Conservation (phyloP, 2,797 vertebrate genomes). For the Gouania willdenowi region DNA sequence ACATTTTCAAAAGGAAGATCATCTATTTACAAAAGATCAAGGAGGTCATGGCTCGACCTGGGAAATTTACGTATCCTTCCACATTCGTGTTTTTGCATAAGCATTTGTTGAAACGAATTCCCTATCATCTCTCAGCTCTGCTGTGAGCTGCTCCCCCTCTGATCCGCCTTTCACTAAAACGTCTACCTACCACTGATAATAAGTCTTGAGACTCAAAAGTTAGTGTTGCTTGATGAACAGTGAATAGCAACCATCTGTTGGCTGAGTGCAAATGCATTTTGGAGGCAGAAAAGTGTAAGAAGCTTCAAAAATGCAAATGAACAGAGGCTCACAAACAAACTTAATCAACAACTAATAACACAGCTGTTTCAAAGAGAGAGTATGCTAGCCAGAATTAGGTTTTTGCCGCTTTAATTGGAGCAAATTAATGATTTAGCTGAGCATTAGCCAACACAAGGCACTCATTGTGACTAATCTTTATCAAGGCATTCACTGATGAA, state of each 20-base stretch:
- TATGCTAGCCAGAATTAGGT: constrained; percentile 52
- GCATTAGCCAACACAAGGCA: constrained; percentile 66
- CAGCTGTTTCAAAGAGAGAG: constrained; percentile 63
- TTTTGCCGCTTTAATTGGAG: constrained; percentile 66
- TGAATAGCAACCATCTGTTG: constrained; percentile 65
- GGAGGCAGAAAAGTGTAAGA: constrained; percentile 38
- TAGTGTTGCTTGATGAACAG: constrained; percentile 65
- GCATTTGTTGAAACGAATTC: background rate
- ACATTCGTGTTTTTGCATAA: background rate
- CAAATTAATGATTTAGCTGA: constrained; percentile 72
- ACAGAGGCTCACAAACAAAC: constrained; percentile 61
- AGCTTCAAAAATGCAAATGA: constrained; percentile 68
- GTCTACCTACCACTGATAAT: constrained; percentile 44
- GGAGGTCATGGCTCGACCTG: constrained; percentile 1
- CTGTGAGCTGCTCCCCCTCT: constrained; percentile 49
- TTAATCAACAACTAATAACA: constrained; percentile 71
- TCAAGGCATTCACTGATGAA: constrained; percentile 62
- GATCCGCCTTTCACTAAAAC: constrained; percentile 23
- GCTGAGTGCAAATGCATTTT: constrained; percentile 37
- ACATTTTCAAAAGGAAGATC: constrained; percentile 27
- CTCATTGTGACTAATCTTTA: constrained; percentile 73
- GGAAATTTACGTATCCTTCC: too few species aligned
- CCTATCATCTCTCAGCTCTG: constrained; percentile 5
- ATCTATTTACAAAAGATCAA: constrained; percentile 15
- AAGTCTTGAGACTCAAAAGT: constrained; percentile 60